These are phyloP conservation scores for Drosophila recens DNA, from an alignment of 2,888 invertebrate genomes.

Conservation along the genomic window DNA sequence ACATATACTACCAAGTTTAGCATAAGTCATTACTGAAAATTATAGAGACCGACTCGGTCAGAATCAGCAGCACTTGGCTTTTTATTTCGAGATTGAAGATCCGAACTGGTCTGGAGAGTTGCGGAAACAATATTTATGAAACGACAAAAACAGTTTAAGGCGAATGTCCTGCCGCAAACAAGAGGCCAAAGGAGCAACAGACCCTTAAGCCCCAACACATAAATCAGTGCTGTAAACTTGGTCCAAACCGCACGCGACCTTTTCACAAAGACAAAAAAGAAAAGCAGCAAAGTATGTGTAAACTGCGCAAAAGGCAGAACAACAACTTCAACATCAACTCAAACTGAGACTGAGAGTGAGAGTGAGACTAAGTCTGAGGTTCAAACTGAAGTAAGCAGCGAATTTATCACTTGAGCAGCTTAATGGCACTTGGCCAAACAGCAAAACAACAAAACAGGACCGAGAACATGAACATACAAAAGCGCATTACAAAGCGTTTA, in stretches of 20 bases:
- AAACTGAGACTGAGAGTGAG: constrained; percentile 2
- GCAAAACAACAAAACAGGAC: constrained; percentile 11
- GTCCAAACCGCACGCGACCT: constrained; percentile 70
- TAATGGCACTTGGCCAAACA: constrained; percentile 72
- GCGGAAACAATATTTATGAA: constrained; percentile 22
- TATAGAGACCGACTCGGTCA: too few species aligned
- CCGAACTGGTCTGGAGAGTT: too few species aligned
- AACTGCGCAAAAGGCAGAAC: constrained; percentile 31
- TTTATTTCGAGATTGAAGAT: too few species aligned
- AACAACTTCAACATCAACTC: constrained; percentile 15
- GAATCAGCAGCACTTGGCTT: too few species aligned
- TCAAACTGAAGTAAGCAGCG: constrained; percentile 58
- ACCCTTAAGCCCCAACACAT: constrained; percentile 42
- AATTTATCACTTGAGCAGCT: constrained; percentile 80
- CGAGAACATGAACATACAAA: constrained; percentile 49
- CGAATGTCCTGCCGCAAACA: constrained; percentile 29
- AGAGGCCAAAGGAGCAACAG: constrained; percentile 33
- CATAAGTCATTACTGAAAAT: too few species aligned
- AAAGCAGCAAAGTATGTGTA: constrained; percentile 40
- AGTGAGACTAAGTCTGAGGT: background rate
- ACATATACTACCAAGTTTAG: too few species aligned
- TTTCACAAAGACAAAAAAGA: constrained; percentile 27
- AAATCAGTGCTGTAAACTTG: constrained; percentile 73
- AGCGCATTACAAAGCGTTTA: constrained; percentile 77
- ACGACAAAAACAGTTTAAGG: constrained; percentile 31